Evolutionary conservation across 37 sponge, comb jelly and placozoan genomes (phyloP).

Genomic region (Chondrosia reniformis): DNA sequence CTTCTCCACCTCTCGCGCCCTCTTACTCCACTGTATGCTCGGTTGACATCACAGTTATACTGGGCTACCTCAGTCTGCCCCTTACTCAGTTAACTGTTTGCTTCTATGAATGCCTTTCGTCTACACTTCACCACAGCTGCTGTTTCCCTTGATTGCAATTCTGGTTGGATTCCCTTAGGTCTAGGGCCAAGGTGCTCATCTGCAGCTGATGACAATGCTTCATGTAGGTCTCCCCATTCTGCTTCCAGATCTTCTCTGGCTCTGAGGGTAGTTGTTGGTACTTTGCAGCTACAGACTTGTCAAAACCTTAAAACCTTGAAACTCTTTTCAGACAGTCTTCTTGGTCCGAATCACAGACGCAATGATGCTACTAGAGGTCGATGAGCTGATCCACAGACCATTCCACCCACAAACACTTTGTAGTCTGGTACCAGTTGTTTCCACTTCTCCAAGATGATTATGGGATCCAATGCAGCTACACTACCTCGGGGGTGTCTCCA

Average conservation of each 20-base stretch:
- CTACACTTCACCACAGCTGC: not conserved
- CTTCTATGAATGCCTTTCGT: constrained; percentile 5
- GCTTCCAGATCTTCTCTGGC: not conserved
- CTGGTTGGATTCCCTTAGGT: not conserved
- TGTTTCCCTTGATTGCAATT: not conserved
- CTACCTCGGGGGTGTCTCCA: not conserved
- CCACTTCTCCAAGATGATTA: not conserved
- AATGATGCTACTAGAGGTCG: not conserved
- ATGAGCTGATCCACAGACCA: not conserved
- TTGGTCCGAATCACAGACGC: not conserved
- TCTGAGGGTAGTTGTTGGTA: not conserved
- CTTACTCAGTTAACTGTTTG: not conserved
- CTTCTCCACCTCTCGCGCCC: not conserved
- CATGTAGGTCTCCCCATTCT: not conserved
- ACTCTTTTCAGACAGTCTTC: not conserved
- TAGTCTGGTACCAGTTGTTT: not conserved
- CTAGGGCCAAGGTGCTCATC: not conserved
- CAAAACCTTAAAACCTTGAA: not conserved
- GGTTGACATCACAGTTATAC: not conserved
- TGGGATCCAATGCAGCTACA: not conserved
- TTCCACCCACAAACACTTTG: not conserved
- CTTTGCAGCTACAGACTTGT: not conserved
- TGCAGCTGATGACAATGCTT: not conserved
- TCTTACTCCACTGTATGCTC: not conserved
- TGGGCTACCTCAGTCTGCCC: not conserved